Percentiles rank a stretch among this genome's conserved stretches.
These are phyloP conservation scores for Anagyrus pseudococci DNA, from an alignment of 2,888 invertebrate species.

Conservation along the genomic window DNA sequence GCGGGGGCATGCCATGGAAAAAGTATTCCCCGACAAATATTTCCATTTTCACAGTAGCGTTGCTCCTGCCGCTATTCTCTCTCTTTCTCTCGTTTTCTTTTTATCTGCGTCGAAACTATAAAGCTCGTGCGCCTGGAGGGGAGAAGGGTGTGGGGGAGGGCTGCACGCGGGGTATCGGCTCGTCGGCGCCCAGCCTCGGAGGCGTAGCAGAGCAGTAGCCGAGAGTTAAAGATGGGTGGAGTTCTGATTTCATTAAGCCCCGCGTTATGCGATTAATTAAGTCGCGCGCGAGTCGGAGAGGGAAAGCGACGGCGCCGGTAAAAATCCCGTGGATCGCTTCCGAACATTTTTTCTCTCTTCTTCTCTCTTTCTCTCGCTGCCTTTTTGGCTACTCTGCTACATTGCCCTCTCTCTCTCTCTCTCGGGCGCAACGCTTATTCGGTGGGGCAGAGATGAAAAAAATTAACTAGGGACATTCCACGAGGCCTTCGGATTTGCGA, in stretches of 20 bases:
- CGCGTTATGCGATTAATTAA: constrained; percentile 63
- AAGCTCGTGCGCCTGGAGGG: constrained; percentile 15
- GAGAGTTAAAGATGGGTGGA: constrained; percentile 46
- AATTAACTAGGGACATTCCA: constrained; percentile 56
- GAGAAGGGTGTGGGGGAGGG: constrained; percentile 8
- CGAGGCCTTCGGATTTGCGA: constrained; percentile 37
- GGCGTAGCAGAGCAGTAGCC: no score
- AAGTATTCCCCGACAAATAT: constrained; percentile 58
- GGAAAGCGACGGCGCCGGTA: constrained; percentile 23
- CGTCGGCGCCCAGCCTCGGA: constrained; percentile 11
- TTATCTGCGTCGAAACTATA: constrained; percentile 20
- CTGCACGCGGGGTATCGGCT: no score
- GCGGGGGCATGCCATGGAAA: no score
- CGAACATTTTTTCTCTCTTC: no score
- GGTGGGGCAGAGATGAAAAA: constrained; percentile 38
- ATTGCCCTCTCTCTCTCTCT: no score
- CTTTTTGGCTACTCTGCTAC: no score
- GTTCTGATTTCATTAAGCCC: constrained; percentile 62
- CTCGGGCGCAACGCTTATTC: no score
- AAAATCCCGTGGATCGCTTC: no score
- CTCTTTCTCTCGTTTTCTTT: no score
- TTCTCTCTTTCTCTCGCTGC: no score
- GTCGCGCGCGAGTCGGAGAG: constrained; percentile 46
- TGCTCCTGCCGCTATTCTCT: no score
- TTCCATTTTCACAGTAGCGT: constrained; percentile 58